Base-by-base conservation (phyloP, 1,140 invertebrate genomes). In the Brachionus paranguensis region DNA sequence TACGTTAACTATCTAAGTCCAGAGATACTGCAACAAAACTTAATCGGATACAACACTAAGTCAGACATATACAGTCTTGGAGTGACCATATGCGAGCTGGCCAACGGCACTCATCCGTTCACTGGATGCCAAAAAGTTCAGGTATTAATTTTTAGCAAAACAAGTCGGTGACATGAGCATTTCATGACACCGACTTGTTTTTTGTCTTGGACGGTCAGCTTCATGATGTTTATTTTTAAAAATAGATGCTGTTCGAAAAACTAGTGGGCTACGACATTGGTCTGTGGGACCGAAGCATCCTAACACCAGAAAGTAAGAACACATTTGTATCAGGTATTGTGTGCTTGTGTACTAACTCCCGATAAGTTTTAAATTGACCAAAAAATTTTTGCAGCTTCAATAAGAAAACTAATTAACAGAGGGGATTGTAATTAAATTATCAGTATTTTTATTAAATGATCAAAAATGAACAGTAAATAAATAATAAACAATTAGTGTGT, bases 1-100 rank as follows among this genome's bases (percentile, higher is more conserved):
- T 93, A 94, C 87, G 88, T 96, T 1, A 94, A 94, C 88, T 96
- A 94, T 94, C 90, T 95, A 2, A 95, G 94, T 87, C 95, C 95
- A 20, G 95, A 97, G 90, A 88, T 96, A n/a, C 89, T 96, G 27
- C 93, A 95, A 90, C 95, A 94, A 92, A 96, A 96, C 90, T 89
- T 96, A 83, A 91, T 91, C 86, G 95, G 95, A 8, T 96, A 96
- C 87, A 93, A 94, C 87, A 93, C 93, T 87, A 94, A 94, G 86
- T 95, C 94, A 3, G 95, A 97, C 89, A 93, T 96, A 37, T 96
- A 97, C 86, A 96, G 95, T 85, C 85, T 96, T 70, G 95, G 95
- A 45, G 93, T 96, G 84, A 92, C 94, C 14, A 92, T 93, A 50
- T 96, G 95, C 90, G 95, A 96, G 90, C 88, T 97, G 85, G 95